These are phyloP conservation scores for Pluvianellus socialis DNA, from an alignment of 2,113 vertebrate species.

Conservation along the genomic window DNA sequence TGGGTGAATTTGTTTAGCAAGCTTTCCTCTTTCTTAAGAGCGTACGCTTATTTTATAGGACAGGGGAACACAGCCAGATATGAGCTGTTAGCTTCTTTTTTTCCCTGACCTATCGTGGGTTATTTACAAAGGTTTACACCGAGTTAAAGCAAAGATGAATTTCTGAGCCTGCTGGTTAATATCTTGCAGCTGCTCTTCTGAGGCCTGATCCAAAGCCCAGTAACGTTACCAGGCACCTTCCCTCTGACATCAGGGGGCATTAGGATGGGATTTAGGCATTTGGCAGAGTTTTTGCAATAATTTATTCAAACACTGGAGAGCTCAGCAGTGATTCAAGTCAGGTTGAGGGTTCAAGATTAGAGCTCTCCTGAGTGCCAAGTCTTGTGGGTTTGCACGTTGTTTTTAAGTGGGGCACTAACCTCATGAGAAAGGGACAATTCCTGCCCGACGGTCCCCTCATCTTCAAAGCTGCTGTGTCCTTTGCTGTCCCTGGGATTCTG, in stretches of 20 bases:
- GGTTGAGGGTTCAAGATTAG: not conserved
- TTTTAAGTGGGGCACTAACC: not conserved
- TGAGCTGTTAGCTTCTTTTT: not conserved
- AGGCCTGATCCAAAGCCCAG: not conserved
- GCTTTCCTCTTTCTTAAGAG: not conserved
- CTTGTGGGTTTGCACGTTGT: not conserved
- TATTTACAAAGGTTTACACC: constrained; percentile 28
- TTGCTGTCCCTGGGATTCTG: not conserved
- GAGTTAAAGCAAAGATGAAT: constrained; percentile 13
- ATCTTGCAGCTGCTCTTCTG: constrained; percentile 45
- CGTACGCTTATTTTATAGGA: not conserved
- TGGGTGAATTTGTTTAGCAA: not conserved
- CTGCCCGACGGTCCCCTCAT: not conserved
- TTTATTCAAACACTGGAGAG: not conserved
- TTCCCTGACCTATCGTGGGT: not conserved
- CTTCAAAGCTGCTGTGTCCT: not conserved
- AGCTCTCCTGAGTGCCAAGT: not conserved
- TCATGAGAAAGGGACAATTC: not conserved
- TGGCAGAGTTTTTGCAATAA: not conserved
- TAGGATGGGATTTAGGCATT: not conserved
- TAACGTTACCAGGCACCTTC: not conserved
- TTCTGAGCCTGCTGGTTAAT: not conserved
- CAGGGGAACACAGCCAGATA: constrained; percentile 22
- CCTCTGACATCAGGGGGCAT: constrained; percentile 18
- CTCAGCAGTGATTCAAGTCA: not conserved